Evolutionary conservation across 2,888 invertebrate genomes (phyloP).

Genomic region (Tipula unca): DNA sequence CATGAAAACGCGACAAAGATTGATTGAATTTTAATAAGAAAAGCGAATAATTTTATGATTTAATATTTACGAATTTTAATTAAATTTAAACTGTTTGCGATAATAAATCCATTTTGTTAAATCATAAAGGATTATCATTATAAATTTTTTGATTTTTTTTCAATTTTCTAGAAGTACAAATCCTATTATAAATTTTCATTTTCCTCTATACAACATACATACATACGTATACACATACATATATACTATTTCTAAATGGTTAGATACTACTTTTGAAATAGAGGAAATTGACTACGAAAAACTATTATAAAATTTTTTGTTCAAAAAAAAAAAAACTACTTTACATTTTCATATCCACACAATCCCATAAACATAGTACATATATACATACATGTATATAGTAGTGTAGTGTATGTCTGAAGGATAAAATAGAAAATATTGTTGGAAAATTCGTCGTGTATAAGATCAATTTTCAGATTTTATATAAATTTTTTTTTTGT

Average conservation of each 20-base stretch:
- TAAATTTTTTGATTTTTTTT: background rate
- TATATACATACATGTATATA: background rate
- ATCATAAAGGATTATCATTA: background rate
- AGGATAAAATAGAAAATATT: background rate
- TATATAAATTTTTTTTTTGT: background rate
- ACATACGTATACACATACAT: too few species aligned
- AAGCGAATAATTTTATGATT: background rate
- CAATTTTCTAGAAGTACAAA: background rate
- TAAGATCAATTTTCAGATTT: constrained; percentile 14
- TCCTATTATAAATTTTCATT: constrained; percentile 1
- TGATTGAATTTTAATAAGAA: background rate
- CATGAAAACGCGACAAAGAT: background rate
- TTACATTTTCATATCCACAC: background rate
- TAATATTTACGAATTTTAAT: background rate
- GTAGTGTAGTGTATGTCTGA: background rate
- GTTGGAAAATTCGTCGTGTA: background rate
- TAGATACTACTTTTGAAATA: background rate
- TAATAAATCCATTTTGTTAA: background rate
- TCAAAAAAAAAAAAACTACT: background rate
- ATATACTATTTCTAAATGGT: background rate
- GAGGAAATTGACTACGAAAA: constrained; percentile 14
- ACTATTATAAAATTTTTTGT: background rate
- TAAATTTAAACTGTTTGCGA: background rate
- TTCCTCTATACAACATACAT: background rate
- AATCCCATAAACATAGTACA: background rate